phyloP scores from a whole-genome alignment of 1,140 invertebrate species.

The Drosophila persimilis region DNA sequence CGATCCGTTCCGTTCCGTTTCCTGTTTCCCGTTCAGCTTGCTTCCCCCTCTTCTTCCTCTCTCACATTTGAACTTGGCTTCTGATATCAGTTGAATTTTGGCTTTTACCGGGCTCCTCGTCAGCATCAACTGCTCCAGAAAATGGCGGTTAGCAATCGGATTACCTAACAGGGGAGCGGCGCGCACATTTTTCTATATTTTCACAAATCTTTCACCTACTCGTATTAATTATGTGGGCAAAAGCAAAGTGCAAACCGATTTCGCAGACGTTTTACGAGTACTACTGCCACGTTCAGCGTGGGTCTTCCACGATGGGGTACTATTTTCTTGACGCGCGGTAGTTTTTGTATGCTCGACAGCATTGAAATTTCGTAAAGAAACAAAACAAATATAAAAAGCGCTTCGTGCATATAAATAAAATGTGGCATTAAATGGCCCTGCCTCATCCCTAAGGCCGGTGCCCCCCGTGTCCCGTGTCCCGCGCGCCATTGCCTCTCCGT shows the following conservation, averaged over 20 bases:
- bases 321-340: background rate
- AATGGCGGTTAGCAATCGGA: background rate
- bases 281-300: background rate
- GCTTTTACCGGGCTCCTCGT: background rate
- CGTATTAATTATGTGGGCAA: too few relatives aligned
- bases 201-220: constrained; percentile 6
- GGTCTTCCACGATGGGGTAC: background rate
- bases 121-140: background rate
- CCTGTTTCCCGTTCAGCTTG: constrained; percentile 1
- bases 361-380: constrained; percentile 72
- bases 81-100: background rate
- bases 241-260: too few relatives aligned
- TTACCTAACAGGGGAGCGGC: too few relatives aligned
- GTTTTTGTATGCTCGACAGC: constrained; percentile 28
- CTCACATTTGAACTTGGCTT: background rate
- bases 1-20: constrained; percentile 23
- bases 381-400: constrained; percentile 75
- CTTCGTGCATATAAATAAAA: constrained; percentile 73
- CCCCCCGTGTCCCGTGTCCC: too few relatives aligned
- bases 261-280: too few relatives aligned
- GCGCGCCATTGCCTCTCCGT: background rate
- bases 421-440: constrained; percentile 69
- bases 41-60: constrained; percentile 5
- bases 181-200: constrained; percentile 29
- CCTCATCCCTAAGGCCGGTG: constrained; percentile 1